A percentile compares a stretch with the other conserved stretches of the same genome.
These are phyloP conservation scores for Lepidochrysops patricia DNA, from an alignment of 2,888 invertebrate species.

Conservation along the genomic window DNA sequence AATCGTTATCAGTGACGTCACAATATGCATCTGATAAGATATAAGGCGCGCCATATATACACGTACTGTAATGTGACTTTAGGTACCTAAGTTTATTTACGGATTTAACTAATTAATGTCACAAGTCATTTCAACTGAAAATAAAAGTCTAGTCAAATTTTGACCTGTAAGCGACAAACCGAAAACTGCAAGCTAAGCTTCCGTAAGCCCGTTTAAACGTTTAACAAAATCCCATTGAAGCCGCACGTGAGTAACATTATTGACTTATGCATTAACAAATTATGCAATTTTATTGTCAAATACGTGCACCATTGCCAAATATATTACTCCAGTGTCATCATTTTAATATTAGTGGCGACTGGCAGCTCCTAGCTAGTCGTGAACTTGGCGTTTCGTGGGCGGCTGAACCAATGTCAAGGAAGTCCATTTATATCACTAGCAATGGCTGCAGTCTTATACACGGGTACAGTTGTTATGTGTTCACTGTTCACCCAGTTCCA, in stretches of 20 bases:
- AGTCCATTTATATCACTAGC: background rate
- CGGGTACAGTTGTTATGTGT: no score
- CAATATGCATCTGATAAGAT: background rate
- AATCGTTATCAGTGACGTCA: background rate
- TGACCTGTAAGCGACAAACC: no score
- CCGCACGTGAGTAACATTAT: no score
- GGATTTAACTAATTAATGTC: background rate
- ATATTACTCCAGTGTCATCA: background rate
- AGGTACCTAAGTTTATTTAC: background rate
- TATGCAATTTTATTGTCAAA: no score
- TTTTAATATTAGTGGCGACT: background rate
- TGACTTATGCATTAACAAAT: no score
- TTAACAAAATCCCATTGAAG: no score
- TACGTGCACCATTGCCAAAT: no score
- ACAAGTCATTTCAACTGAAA: no score
- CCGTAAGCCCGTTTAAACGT: background rate
- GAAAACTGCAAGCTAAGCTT: background rate
- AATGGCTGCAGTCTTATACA: background rate
- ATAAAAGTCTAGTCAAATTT: background rate
- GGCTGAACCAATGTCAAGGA: slow-evolving; percentile 28
- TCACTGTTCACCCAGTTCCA: no score
- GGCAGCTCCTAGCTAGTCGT: background rate
- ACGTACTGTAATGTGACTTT: background rate
- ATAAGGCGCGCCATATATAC: background rate
- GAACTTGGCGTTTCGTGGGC: background rate